These are phyloP conservation scores for Graptemys geographica DNA, from an alignment of 2,797 vertebrate species.

Conservation along the genomic window DNA sequence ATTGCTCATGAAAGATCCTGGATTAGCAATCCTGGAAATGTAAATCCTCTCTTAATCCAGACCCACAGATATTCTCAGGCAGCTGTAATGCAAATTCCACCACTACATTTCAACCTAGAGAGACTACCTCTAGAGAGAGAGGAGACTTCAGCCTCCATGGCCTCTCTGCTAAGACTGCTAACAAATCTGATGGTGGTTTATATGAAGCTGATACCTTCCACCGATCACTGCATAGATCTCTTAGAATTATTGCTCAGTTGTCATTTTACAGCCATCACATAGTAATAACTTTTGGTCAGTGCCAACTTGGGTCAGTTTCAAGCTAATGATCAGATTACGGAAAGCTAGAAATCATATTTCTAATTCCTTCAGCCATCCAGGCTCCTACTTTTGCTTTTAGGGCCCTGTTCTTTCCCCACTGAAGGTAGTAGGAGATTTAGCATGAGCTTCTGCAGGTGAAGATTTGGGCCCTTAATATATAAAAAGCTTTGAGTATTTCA, in stretches of 20 bases:
- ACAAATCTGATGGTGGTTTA: not conserved
- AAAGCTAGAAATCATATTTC: not conserved
- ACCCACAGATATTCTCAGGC: not conserved
- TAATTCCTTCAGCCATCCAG: not conserved
- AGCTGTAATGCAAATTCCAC: not conserved
- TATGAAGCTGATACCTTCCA: not conserved
- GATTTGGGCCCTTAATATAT: not conserved
- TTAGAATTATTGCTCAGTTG: not conserved
- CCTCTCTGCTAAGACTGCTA: not conserved
- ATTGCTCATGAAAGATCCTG: slow-evolving; percentile 50
- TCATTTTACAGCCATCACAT: not conserved
- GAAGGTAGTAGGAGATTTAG: not conserved
- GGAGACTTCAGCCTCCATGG: not conserved
- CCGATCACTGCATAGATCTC: not conserved
- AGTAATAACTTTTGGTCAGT: accelerated
- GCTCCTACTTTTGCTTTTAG: not conserved
- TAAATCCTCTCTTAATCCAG: slow-evolving; percentile 38
- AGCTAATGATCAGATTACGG: not conserved
- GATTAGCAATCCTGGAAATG: slow-evolving; percentile 1
- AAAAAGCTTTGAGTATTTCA: not conserved
- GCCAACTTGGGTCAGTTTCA: not conserved
- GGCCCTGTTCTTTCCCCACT: not conserved
- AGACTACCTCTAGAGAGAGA: not conserved
- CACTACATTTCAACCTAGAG: not conserved
- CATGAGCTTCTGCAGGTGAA: not conserved